Evolutionary conservation across 2,888 invertebrate species (phyloP).

Genomic region (Lepetodrilus schrolli): DNA sequence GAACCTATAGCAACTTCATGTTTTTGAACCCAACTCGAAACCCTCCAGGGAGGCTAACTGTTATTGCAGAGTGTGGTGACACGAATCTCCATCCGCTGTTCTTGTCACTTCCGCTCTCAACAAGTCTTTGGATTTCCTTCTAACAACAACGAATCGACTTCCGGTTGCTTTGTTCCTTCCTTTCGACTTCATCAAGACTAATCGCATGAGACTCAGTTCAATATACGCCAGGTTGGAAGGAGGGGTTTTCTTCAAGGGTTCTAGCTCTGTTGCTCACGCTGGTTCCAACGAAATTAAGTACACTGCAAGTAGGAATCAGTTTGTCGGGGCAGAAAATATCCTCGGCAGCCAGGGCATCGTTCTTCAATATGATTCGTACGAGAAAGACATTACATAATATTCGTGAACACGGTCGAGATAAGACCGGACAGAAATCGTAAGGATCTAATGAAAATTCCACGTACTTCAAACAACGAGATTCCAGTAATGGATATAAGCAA

Average conservation of each 20-base stretch:
- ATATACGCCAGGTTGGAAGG: neutral
- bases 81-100: neutral
- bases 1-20: conserved; percentile 41
- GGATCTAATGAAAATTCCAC: neutral
- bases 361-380: neutral
- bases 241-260: neutral
- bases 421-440: neutral
- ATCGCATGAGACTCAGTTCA: neutral
- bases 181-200: neutral
- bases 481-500: neutral
- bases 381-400: conserved; percentile 7
- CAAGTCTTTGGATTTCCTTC: neutral
- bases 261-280: too few relatives aligned
- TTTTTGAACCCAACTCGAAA: conserved; percentile 27
- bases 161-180: conserved; percentile 8
- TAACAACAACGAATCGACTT: neutral
- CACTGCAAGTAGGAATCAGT: neutral
- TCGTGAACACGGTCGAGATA: conserved; percentile 1
- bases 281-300: too few relatives aligned
- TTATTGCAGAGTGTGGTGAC: conserved; percentile 20
- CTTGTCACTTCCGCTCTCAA: conserved; percentile 8
- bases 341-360: neutral
- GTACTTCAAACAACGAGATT: neutral
- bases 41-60: neutral
- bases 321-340: conserved; percentile 3